A percentile compares a stretch with the other conserved stretches of the same genome.
These are phyloP conservation scores for Hirtodrosophila trivittata DNA, from an alignment of 2,888 invertebrate genomes.

Conservation along the genomic window DNA sequence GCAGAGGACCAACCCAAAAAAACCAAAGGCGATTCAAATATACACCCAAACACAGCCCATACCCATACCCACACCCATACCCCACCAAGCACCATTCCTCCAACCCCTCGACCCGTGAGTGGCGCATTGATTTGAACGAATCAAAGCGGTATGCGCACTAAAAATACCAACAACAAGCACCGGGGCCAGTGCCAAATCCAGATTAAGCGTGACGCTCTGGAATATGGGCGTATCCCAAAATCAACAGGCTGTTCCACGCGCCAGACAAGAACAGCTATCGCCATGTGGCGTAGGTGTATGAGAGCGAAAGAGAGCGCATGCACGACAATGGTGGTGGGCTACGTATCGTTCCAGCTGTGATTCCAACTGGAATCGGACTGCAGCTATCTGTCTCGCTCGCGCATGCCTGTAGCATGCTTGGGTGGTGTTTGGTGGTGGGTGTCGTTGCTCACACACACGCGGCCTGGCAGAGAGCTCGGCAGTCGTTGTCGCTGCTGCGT, in stretches of 20 bases:
- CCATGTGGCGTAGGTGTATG: conserved; percentile 1
- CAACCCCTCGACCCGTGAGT: conserved; percentile 51
- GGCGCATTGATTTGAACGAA: conserved; percentile 80
- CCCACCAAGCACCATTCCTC: background rate
- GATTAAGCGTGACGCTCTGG: conserved; percentile 71
- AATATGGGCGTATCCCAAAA: conserved; percentile 69
- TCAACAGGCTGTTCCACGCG: conserved; percentile 59
- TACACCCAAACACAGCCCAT: conserved; percentile 27
- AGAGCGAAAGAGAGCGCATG: conserved; percentile 13
- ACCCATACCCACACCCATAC: conserved; percentile 17
- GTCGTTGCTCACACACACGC: conserved; percentile 25
- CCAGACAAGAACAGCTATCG: conserved; percentile 2
- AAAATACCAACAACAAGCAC: conserved; percentile 79
- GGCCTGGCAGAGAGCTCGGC: no score
- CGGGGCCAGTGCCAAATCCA: conserved; percentile 64
- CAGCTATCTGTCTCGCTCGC: conserved; percentile 41
- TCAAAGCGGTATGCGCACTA: conserved; percentile 81
- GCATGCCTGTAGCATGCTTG: conserved; percentile 6
- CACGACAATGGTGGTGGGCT: conserved; percentile 67
- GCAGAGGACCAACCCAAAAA: conserved; percentile 35
- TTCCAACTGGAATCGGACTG: conserved; percentile 69
- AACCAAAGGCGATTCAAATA: conserved; percentile 72
- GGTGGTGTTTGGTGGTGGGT: conserved; percentile 36
- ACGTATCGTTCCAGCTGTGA: conserved; percentile 54
- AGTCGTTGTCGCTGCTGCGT: conserved; percentile 31